Evolutionary conservation across 2,888 invertebrate genomes (phyloP).

Genomic region (Encarsia formosa): DNA sequence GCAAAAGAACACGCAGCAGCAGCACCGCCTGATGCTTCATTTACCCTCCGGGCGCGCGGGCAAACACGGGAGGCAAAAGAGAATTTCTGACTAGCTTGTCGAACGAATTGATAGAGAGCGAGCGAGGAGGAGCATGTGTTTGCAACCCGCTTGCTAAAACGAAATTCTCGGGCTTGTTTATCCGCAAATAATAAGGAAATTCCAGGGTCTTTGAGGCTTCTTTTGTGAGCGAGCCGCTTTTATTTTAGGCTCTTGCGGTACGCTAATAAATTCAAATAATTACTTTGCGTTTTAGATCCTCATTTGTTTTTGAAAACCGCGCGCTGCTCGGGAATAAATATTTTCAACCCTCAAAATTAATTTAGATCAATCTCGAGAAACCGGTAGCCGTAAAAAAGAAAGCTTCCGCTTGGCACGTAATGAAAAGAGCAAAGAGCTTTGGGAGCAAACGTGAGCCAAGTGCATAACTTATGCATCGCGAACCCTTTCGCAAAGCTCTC

Average conservation of each 20-base stretch:
- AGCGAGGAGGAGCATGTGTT: not conserved
- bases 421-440: too few species aligned
- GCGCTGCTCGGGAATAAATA: not conserved
- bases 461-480: conserved; percentile 47
- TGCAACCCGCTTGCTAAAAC: not conserved
- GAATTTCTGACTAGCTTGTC: too few species aligned
- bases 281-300: too few species aligned
- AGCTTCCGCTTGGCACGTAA: too few species aligned
- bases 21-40: not conserved
- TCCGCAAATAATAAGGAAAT: not conserved
- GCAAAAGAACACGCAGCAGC: not conserved
- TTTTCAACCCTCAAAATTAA: too few species aligned
- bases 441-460: too few species aligned
- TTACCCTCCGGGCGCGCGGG: too few species aligned
- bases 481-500: conserved; percentile 24
- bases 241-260: too few species aligned
- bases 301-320: not conserved
- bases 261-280: too few species aligned
- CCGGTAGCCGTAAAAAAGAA: too few species aligned
- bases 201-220: not conserved
- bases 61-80: too few species aligned
- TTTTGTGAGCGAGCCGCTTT: not conserved
- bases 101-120: not conserved
- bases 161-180: not conserved
- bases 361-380: too few species aligned